A percentile compares a stretch with the other conserved stretches of the same genome.
These are phyloP conservation scores for Chlorodrepanis virens DNA, from an alignment of 2,113 vertebrate species.

Conservation along the genomic window DNA sequence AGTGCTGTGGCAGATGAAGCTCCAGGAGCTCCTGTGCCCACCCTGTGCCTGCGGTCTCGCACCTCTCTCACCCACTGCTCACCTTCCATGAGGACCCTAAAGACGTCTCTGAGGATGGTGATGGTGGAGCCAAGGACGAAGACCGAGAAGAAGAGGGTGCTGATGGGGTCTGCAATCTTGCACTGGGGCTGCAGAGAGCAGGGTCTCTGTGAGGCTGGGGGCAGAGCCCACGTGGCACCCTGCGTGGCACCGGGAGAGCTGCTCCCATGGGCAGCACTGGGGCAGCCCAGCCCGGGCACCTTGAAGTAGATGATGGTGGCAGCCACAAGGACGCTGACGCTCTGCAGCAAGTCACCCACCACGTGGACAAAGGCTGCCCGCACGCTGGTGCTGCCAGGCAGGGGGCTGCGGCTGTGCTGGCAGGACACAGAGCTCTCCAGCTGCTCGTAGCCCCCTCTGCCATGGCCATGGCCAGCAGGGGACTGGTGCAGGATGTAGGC, in stretches of 20 bases:
- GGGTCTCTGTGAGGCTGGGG: background rate
- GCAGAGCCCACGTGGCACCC: background rate
- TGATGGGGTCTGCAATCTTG: constrained; percentile 95
- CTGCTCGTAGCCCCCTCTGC: constrained; percentile 78
- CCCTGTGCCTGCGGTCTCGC: accelerated
- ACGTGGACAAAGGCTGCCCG: constrained; percentile 94
- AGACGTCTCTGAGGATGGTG: constrained; percentile 93
- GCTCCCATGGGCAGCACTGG: accelerated
- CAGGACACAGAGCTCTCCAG: constrained; percentile 75
- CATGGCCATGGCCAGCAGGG: constrained; percentile 75
- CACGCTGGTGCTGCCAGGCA: constrained; percentile 88
- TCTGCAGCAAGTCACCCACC: constrained; percentile 94
- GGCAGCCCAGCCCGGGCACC: constrained; percentile 63
- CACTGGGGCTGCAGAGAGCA: constrained; percentile 84
- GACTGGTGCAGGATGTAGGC: constrained; percentile 94
- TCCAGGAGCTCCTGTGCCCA: background rate
- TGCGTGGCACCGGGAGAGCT: accelerated
- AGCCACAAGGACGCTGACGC: constrained; percentile 89
- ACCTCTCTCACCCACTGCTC: background rate
- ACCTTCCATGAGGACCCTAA: constrained; percentile 97
- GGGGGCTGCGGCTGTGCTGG: constrained; percentile 43
- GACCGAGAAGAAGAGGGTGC: constrained; percentile 94
- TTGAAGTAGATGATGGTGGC: constrained; percentile 93
- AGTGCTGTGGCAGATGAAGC: background rate
- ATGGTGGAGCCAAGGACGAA: constrained; percentile 91